Evolutionary conservation across 2,888 invertebrate genomes (phyloP).

Genomic region (Branchellion lobata): DNA sequence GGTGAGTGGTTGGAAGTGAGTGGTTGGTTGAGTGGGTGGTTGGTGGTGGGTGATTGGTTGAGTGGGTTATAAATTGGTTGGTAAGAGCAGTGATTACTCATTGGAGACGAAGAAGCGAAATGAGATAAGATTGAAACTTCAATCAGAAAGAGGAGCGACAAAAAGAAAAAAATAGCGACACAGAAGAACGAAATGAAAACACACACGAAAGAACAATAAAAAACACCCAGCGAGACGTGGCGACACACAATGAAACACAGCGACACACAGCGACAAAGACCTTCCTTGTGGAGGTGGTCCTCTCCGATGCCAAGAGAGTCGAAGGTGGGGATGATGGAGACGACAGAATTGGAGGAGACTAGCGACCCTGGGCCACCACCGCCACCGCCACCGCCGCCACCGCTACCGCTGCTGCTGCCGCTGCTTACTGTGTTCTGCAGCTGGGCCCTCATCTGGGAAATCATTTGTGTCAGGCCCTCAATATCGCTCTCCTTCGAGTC

Average conservation of each 20-base stretch:
- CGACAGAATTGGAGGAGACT: background rate
- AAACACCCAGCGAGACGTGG: no score
- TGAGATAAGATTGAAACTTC: no score
- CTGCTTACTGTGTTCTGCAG: constrained; percentile 61
- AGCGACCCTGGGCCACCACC: background rate
- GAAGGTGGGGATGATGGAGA: background rate
- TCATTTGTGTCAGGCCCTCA: constrained; percentile 79
- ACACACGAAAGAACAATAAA: no score
- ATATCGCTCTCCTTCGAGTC: constrained; percentile 95
- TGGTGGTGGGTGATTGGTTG: no score
- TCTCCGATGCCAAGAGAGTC: background rate
- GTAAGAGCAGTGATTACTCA: no score
- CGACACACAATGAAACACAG: background rate
- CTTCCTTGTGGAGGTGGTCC: background rate
- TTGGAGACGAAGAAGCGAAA: no score
- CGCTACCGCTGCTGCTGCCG: constrained; percentile 70
- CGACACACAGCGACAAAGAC: background rate
- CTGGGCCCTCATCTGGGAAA: constrained; percentile 69
- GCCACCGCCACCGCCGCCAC: constrained; percentile 1
- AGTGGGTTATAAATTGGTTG: no score
- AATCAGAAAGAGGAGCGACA: no score
- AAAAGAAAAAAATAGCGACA: no score
- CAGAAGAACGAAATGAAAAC: no score
- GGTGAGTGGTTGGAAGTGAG: no score
- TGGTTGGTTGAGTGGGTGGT: no score